Percentiles rank a stretch among this genome's conserved stretches.
These are phyloP conservation scores for Cheilosia urbana DNA, from an alignment of 2,888 invertebrate species.

Conservation along the genomic window DNA sequence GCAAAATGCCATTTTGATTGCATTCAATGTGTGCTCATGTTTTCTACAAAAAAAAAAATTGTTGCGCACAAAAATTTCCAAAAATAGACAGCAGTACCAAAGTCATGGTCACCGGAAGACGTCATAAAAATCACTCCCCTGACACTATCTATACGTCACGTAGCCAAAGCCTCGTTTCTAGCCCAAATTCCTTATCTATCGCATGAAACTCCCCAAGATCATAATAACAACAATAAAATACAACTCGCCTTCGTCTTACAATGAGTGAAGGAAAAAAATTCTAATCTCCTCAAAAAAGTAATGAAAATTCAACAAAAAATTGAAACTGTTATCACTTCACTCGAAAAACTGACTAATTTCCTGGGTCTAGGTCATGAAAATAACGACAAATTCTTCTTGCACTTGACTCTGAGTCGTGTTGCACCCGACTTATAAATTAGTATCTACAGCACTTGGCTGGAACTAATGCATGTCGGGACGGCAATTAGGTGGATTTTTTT, in stretches of 20 bases:
- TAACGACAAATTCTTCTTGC: constrained; percentile 10
- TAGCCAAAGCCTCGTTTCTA: not conserved
- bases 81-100: no score
- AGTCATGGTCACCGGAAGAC: constrained; percentile 9
- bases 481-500: constrained; percentile 42
- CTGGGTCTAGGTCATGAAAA: constrained; percentile 62
- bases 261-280: not conserved
- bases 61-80: no score
- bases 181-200: constrained; percentile 18
- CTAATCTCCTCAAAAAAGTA: constrained; percentile 24
- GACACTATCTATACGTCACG: not conserved
- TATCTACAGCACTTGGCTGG: constrained; percentile 45
- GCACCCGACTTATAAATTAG: constrained; percentile 48
- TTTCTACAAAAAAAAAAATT: no score
- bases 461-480: constrained; percentile 66
- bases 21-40: no score
- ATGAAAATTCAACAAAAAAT: constrained; percentile 17
- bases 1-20: no score
- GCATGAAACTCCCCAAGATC: constrained; percentile 1
- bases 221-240: constrained; percentile 31
- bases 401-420: constrained; percentile 44
- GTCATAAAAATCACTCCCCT: not conserved
- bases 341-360: constrained; percentile 51
- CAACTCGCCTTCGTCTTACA: not conserved
- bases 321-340: constrained; percentile 47